Evolutionary conservation across 1,140 invertebrate species (phyloP).

Genomic region (Manduca sexta): DNA sequence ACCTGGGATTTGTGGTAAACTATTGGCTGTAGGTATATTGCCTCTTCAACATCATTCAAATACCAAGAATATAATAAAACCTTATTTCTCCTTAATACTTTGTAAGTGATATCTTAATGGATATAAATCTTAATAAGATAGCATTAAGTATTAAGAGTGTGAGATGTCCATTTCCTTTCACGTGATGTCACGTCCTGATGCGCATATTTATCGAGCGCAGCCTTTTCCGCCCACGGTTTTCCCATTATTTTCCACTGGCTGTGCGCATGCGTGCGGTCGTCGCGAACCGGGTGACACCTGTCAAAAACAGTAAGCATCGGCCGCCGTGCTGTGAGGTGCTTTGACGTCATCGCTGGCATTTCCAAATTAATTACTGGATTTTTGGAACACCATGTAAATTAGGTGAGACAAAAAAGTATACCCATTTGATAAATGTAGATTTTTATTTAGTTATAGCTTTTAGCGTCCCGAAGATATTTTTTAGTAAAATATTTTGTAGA

Average conservation of each 20-base stretch:
- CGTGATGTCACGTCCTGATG: not conserved
- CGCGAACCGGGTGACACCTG: not conserved
- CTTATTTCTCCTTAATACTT: too few relatives aligned
- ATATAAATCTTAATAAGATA: too few relatives aligned
- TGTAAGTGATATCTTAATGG: too few relatives aligned
- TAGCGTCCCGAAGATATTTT: too few relatives aligned
- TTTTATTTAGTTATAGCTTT: too few relatives aligned
- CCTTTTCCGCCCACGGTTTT: not conserved
- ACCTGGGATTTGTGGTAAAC: too few relatives aligned
- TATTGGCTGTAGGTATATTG: too few relatives aligned
- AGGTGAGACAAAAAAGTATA: not conserved
- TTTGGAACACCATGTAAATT: not conserved
- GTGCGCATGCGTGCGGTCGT: not conserved
- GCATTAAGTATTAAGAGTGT: not conserved
- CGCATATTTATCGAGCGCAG: constrained; percentile 5
- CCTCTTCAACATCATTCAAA: too few relatives aligned
- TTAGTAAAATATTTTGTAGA: not conserved
- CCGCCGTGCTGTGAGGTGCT: not conserved
- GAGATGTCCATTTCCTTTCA: not conserved
- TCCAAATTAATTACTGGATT: too few relatives aligned
- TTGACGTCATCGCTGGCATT: constrained; percentile 1
- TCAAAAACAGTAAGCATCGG: constrained; percentile 1
- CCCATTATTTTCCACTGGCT: not conserved
- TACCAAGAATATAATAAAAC: too few relatives aligned
- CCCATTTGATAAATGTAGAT: too few relatives aligned